Evolutionary conservation across 2,797 vertebrate genomes (phyloP), one percentile per base, ranked within the genome.

Genomic region (Eospalax fontanierii): DNA sequence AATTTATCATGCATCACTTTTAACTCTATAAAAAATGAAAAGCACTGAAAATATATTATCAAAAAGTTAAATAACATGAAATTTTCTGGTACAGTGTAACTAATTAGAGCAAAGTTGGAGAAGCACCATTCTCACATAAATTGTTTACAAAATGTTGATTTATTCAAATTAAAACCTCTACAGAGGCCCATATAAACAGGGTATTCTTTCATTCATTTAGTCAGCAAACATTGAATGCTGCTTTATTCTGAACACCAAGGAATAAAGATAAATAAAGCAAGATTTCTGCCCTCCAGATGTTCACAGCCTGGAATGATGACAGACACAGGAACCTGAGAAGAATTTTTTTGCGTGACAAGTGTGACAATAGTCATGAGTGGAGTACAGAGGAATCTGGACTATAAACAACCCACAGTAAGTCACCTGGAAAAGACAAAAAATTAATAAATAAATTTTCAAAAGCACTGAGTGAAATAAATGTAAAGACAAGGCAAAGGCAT

Each of bases 61-160:
- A 6, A 96, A 59, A 94, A 66, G 28, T 9, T 90, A 87, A 87
- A 11, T 7, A 93, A 89, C 33, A 80, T 93, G 61, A 5, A 33
- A 87, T 86, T 83, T 80, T 93, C 12, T 66, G 50, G 50, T 85
- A 89, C 59, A 93, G 22, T 33, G 14, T 71, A 88, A 85, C 81
- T 50, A 91, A 75, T 57, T 74, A 83, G 30, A 6, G 66, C 3
- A 46, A 83, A 78, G 54, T 87, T 80, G 10, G 33, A 75, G 30
- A 22, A 86, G 30, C 19, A 33, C 12, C n/a, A 79, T 84, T 85
- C 9, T 82, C 8, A 71, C 86, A 30, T 50, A 80, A 84, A 90
- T 90, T 95, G 30, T 14, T 95, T 88, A 93, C 28, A 83, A 89
- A 92, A 96, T 54, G 50, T 93, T 95, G 79, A 73, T 92, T 92